Evolutionary conservation across 2,797 vertebrate genomes (phyloP), one percentile per base, ranked within the genome.

Genomic region (Melanotaenia trifasciata): DNA sequence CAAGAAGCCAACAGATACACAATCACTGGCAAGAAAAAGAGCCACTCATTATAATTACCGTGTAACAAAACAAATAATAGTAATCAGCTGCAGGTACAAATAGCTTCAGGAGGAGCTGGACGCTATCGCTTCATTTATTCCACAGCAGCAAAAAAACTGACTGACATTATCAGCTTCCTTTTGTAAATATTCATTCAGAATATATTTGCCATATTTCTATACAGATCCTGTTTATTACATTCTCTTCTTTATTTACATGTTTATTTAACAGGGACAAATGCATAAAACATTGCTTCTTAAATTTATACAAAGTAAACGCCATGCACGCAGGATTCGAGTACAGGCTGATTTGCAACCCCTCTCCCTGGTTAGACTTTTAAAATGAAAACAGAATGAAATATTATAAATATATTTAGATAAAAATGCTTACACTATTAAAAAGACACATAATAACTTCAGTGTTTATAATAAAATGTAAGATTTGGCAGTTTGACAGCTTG

Each of bases 51-150:
- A 76, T 86, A 56, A 78, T 63, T 74, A 57, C 26, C 60, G 64
- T 65, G 74, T 86, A 67, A 87, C 75, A 83, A 40, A 67, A 67
- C 51, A 84, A 87, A 89, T 76, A 85, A 68, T 59, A 47, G 72
- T 84, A 65, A 82, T 83, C 75, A 74, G 45, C 18, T n/a, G 53
- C 4, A 60, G 40, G 63, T 53, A 59, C 36, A 51, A 63, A 40
- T 0, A 36, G 67, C 58, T 71, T 33, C 35, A 8, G 67, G 71
- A 62, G 35, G 51, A 8, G 38, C 45, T 63, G 47, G 60, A 61
- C 26, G 28, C 58, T n/a, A 51, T 69, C 1, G 18, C 53, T 64
- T 53, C 33, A 1, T 74, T 78, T 66, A 26, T 14, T 58, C 1
- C 0, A 60, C 64, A 63, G 30, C 59, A 70, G 70, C 50, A 61